Percentiles rank a stretch among this genome's conserved stretches.
Evolutionary conservation across 2,113 vertebrate genomes (phyloP).

Genomic region (Sminthopsis crassicaudata): DNA sequence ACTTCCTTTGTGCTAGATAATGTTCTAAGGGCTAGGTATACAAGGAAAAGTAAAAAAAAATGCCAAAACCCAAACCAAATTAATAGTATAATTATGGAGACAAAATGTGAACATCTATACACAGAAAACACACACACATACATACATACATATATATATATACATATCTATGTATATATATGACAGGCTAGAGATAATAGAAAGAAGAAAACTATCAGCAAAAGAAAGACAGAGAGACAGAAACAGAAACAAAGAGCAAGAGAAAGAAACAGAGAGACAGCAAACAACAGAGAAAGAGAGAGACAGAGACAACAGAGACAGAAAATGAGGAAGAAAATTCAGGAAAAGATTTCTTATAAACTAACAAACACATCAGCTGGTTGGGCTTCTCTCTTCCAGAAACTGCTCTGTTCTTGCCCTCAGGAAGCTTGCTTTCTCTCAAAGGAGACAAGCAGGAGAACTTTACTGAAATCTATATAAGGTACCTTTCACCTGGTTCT

Average conservation of each 20-base stretch:
- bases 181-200: not conserved
- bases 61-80: not conserved
- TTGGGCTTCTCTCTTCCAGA: not conserved
- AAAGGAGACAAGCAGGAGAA: not conserved
- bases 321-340: no score
- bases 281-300: no score
- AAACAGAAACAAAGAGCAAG: no score
- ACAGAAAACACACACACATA: not conserved
- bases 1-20: not conserved
- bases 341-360: not conserved
- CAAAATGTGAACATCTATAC: not conserved
- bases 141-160: no score
- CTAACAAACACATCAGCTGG: not conserved
- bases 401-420: not conserved
- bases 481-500: not conserved
- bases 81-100: not conserved
- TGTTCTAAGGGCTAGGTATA: not conserved
- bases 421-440: not conserved
- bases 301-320: no score
- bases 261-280: no score
- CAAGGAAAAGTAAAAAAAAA: not conserved
- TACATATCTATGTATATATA: no score
- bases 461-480: not conserved
- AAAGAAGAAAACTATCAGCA: not conserved
- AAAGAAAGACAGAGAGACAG: not conserved